Percentiles rank a stretch among this genome's conserved stretches.
phyloP scores from a whole-genome alignment of 2,797 vertebrate genomes.

The Intellagama lesueurii region DNA sequence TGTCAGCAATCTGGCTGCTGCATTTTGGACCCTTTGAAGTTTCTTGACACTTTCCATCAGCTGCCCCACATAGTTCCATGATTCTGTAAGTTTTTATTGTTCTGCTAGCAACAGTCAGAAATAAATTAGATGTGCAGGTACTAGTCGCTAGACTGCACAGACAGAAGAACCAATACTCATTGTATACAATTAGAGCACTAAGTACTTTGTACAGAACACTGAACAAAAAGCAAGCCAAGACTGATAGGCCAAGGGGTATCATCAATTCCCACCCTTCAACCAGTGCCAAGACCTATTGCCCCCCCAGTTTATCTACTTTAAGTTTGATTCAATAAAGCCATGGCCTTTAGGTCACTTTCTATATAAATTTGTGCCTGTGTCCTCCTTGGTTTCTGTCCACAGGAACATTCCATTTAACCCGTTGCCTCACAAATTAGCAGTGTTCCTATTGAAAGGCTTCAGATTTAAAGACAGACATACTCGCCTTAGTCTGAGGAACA shows the following conservation, averaged over 20 bases:
- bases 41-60: no score
- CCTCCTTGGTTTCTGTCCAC: constrained; percentile 29
- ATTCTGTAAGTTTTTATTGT: not conserved
- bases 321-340: constrained; percentile 49
- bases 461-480: constrained; percentile 38
- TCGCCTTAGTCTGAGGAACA: constrained; percentile 48
- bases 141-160: not conserved
- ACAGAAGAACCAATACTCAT: not conserved
- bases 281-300: constrained; percentile 20
- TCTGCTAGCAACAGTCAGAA: not conserved
- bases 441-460: constrained; percentile 12
- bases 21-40: no score
- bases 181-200: not conserved
- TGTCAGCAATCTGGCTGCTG: no score
- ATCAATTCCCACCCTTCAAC: constrained; percentile 40
- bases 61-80: not conserved
- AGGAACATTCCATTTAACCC: constrained; percentile 39
- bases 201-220: constrained; percentile 9
- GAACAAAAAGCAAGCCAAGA: constrained; percentile 12
- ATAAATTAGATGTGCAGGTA: not conserved
- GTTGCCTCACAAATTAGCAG: constrained; percentile 45
- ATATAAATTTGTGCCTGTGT: constrained; percentile 43
- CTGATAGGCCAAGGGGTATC: constrained; percentile 23
- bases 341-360: constrained; percentile 52
- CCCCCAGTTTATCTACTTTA: constrained; percentile 47